A percentile compares a stretch with the other conserved stretches of the same genome.
Conservation (phyloP, 2,113 vertebrate genomes). For the Dasyprocta punctata region DNA sequence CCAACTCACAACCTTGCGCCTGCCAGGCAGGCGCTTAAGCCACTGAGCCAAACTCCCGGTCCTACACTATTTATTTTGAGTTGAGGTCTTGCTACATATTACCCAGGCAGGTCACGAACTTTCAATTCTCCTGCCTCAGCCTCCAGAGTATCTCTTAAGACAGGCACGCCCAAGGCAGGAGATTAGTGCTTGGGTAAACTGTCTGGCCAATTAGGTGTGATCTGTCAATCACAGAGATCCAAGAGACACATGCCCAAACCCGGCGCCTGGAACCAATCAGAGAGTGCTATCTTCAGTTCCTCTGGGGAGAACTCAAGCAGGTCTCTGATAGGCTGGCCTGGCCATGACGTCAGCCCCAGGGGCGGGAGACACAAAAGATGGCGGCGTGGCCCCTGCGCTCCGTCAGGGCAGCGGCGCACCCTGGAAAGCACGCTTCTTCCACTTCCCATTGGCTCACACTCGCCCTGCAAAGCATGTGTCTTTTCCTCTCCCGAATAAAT, state of each 20-base stretch:
- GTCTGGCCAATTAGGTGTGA: neutral
- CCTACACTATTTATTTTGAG: neutral
- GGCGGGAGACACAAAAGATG: neutral
- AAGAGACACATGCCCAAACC: fast-evolving
- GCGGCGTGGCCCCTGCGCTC: fast-evolving
- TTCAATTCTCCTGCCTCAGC: neutral
- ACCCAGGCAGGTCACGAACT: neutral
- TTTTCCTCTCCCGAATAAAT: neutral
- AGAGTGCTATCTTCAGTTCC: neutral
- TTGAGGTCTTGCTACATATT: neutral
- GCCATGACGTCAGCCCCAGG: neutral
- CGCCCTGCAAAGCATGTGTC: neutral
- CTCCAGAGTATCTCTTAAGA: neutral
- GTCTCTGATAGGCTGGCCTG: neutral
- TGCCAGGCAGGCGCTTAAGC: too few relatives aligned
- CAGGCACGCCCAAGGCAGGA: neutral
- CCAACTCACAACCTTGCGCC: too few relatives aligned
- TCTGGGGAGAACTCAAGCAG: neutral
- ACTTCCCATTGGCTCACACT: neutral
- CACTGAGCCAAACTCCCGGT: too few relatives aligned
- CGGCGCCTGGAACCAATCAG: neutral
- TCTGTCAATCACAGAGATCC: neutral
- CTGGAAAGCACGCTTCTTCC: neutral
- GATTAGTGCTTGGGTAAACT: neutral
- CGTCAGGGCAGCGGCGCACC: fast-evolving